These are phyloP conservation scores for Protula sp. DNA, from an alignment of 2,888 invertebrate species.

Conservation along the genomic window DNA sequence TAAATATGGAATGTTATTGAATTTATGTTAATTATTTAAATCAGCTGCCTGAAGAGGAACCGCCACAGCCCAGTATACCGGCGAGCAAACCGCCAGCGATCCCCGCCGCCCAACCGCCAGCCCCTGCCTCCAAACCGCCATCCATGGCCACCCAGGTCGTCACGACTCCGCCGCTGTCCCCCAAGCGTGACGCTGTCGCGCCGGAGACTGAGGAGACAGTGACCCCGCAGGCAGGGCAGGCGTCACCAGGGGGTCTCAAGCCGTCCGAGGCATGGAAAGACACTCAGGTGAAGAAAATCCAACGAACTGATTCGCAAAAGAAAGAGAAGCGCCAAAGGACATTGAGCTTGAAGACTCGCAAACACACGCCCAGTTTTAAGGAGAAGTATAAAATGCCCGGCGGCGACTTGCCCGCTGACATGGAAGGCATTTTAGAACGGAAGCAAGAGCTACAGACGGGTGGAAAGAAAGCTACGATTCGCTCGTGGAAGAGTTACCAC, in stretches of 20 bases:
- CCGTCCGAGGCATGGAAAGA: conserved; percentile 19
- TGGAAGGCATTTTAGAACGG: conserved; percentile 83
- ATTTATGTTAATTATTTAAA: neutral
- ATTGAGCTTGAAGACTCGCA: conserved; percentile 79
- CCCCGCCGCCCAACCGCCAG: neutral
- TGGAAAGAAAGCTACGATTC: conserved; percentile 86
- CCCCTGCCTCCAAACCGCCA: neutral
- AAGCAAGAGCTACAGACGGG: conserved; percentile 92
- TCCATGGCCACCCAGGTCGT: neutral
- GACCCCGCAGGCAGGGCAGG: no score
- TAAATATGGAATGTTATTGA: neutral
- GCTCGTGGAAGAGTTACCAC: conserved; percentile 93
- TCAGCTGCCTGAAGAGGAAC: neutral
- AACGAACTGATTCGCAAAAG: conserved; percentile 22
- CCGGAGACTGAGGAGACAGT: no score
- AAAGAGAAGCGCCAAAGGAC: conserved; percentile 60
- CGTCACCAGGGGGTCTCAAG: conserved; percentile 13
- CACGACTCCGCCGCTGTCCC: neutral
- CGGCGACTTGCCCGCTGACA: conserved; percentile 67
- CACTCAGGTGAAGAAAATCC: conserved; percentile 11
- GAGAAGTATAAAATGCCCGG: conserved; percentile 59
- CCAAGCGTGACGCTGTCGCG: no score
- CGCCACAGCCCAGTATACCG: neutral
- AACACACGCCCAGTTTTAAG: conserved; percentile 70
- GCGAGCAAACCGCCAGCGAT: neutral